Evolutionary conservation across 2,888 invertebrate genomes (phyloP), one percentile per base, ranked within the genome.

Genomic region (Eugnorisma glareosa): DNA sequence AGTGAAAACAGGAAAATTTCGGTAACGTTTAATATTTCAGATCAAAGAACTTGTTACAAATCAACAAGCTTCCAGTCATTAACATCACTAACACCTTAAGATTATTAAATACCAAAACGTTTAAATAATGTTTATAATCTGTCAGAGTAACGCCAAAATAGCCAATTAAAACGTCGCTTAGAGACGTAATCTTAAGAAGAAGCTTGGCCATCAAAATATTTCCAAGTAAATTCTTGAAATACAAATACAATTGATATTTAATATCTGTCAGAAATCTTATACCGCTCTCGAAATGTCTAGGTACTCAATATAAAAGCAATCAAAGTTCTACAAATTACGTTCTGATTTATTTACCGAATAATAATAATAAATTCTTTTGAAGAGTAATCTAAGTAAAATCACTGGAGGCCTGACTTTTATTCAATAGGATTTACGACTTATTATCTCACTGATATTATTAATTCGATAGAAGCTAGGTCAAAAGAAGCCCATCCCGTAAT

Each of bases 241-340:
- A 40, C 28, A 77, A 61, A 72, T 37, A 72, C 31, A 70, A 57
- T 57, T 31, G 70, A 48, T 57, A 72, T 77, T 70, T 78, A 73
- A 78, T 73, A 73, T 59, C 24, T 40, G 48, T 35, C 61, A 67
- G 81, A 57, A 71, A 81, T 61, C 10, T 61, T n/a, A 75, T 48
- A 59, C 10, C 75, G 59, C 31, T 54, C 51, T 51, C 7, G 18
- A 54, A 61, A 69, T 75, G 54, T 51, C 45, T 67, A 37, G 57
- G 15, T 67, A 37, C 28, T 67, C 45, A 37, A 57, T 72, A 40
- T 71, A 71, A 57, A 77, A 78, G 64, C 77, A 77, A 78, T 78
- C 48, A 59, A 59, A 35, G 31, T 78, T 73, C 48, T 48, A 35
- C 24, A 73, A 59, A 78, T 78, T 11, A 35, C 15, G 0, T 66